Evolutionary conservation across 2,888 invertebrate species (phyloP).

Genomic region (Trypoxylon attenuatum): DNA sequence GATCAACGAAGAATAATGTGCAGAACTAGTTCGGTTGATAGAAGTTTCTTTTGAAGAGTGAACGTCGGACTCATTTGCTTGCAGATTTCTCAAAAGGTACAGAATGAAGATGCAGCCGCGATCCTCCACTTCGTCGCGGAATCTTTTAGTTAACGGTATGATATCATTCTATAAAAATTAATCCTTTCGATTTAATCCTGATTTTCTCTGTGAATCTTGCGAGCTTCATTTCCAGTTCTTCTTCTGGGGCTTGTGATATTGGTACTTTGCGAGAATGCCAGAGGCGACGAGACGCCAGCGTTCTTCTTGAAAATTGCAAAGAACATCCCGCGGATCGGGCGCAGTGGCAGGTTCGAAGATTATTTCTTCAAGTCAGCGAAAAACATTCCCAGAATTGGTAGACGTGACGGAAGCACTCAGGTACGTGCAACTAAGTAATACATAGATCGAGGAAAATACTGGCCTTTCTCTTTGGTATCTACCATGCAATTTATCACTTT

Average conservation of each 20-base stretch:
- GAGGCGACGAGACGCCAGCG: constrained; percentile 65
- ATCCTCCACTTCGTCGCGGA: not conserved
- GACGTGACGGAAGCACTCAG: constrained; percentile 39
- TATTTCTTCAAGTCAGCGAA: constrained; percentile 61
- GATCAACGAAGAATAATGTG: too few species aligned
- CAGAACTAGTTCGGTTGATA: too few species aligned
- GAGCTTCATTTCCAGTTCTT: too few species aligned
- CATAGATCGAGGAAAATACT: not conserved
- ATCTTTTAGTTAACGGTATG: constrained; percentile 15
- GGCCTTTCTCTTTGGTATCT: not conserved
- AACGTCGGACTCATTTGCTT: constrained; percentile 4
- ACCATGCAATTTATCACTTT: not conserved
- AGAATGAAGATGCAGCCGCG: constrained; percentile 13
- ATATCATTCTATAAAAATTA: not conserved
- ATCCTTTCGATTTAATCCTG: not conserved
- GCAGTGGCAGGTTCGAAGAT: constrained; percentile 62
- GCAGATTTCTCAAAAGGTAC: constrained; percentile 9
- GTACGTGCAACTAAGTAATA: constrained; percentile 39
- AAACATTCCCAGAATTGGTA: constrained; percentile 57
- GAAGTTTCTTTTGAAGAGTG: not conserved
- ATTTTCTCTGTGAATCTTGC: not conserved
- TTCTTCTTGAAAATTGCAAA: constrained; percentile 71
- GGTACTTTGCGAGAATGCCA: constrained; percentile 9
- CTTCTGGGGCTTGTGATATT: constrained; percentile 10
- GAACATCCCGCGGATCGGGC: constrained; percentile 64